A percentile compares a stretch with the other conserved stretches of the same genome.
Evolutionary conservation across 2,797 vertebrate genomes (phyloP).

Genomic region (Steatocranus sp.): DNA sequence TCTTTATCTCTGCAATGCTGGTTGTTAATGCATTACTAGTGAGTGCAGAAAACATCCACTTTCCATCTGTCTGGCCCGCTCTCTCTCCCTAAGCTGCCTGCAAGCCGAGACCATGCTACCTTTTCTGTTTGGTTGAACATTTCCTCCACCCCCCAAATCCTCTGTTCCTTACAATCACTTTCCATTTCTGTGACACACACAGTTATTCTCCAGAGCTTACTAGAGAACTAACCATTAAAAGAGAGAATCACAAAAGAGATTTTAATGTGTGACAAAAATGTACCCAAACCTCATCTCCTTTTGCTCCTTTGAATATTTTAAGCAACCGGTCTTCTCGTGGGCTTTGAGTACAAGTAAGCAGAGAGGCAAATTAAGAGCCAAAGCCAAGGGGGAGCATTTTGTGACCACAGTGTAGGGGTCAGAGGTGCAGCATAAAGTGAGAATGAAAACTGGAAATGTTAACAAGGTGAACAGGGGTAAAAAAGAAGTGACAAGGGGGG

Average conservation of each 20-base stretch:
- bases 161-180: conserved; percentile 55
- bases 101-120: conserved; percentile 17
- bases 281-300: background rate
- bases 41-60: background rate
- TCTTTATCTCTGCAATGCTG: conserved; percentile 21
- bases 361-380: conserved; percentile 4
- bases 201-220: conserved; percentile 6
- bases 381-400: conserved; percentile 11
- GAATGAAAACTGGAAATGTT: conserved; percentile 7
- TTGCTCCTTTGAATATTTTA: background rate
- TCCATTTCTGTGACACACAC: conserved; percentile 55
- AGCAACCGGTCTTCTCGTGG: background rate
- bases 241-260: background rate
- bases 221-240: background rate
- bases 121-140: conserved; percentile 44
- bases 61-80: background rate
- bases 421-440: background rate
- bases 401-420: background rate
- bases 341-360: background rate
- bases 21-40: conserved; percentile 29
- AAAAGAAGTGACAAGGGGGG: background rate
- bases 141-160: conserved; percentile 26
- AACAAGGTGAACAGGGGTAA: background rate
- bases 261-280: background rate
- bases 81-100: background rate